A percentile compares a stretch with the other conserved stretches of the same genome.
Evolutionary conservation across 2,888 invertebrate genomes (phyloP).

Genomic region (Hyalella azteca): DNA sequence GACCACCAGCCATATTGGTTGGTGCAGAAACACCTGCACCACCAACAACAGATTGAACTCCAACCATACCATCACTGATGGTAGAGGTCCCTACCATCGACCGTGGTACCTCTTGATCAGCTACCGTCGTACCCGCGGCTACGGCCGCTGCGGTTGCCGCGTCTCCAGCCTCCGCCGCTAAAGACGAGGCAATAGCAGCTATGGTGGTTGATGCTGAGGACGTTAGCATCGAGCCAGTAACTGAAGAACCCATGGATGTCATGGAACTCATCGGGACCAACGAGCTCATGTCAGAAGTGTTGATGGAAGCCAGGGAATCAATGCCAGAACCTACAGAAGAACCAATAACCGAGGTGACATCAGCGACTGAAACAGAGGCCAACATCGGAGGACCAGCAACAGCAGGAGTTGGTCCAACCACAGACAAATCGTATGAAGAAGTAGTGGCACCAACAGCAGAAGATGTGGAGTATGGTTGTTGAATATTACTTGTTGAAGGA

Average conservation of each 20-base stretch:
- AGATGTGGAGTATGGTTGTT: background rate
- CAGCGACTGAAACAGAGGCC: background rate
- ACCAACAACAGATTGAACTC: background rate
- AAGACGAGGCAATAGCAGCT: slow-evolving; percentile 13
- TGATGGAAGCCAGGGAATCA: background rate
- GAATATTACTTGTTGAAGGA: background rate
- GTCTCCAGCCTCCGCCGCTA: slow-evolving; percentile 14
- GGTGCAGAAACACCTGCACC: background rate
- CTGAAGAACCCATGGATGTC: background rate
- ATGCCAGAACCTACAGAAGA: background rate
- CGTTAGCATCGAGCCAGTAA: background rate
- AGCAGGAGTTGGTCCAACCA: too few relatives aligned
- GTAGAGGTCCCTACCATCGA: background rate
- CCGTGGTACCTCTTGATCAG: background rate
- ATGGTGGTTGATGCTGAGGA: slow-evolving; percentile 7
- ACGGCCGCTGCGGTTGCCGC: background rate
- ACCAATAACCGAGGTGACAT: background rate
- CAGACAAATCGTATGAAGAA: too few relatives aligned
- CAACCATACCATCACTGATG: background rate
- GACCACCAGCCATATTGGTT: background rate
- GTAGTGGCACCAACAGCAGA: too few relatives aligned
- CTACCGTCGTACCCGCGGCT: background rate
- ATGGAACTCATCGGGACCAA: background rate
- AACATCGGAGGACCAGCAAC: too few relatives aligned
- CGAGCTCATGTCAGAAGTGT: background rate